These are phyloP conservation scores for Linnaemya tessellans DNA, from an alignment of 2,888 invertebrate species.

Conservation along the genomic window DNA sequence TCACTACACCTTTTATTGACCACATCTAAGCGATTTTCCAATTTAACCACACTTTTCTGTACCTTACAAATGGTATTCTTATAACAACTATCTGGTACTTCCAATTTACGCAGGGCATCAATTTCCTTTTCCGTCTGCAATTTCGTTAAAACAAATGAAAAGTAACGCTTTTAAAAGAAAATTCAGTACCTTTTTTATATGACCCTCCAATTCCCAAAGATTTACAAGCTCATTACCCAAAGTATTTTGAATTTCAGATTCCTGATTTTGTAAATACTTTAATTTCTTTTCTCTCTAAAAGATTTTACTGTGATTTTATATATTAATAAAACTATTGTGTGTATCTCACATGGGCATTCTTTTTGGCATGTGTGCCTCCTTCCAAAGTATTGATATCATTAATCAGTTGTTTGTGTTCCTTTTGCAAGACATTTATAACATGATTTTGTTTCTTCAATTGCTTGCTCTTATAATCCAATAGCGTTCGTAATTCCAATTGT, in stretches of 20 bases:
- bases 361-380: slow-evolving; percentile 81
- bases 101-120: slow-evolving; percentile 81
- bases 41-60: slow-evolving; percentile 85
- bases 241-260: slow-evolving; percentile 76
- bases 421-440: slow-evolving; percentile 80
- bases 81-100: slow-evolving; percentile 84
- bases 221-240: slow-evolving; percentile 80
- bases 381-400: slow-evolving; percentile 79
- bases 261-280: slow-evolving; percentile 76
- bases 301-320: neutral
- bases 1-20: slow-evolving; percentile 90
- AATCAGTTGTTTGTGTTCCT: slow-evolving; percentile 80
- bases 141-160: neutral
- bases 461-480: slow-evolving; percentile 81
- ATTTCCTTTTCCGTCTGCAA: slow-evolving; percentile 82
- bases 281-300: slow-evolving; percentile 78
- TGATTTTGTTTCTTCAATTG: slow-evolving; percentile 81
- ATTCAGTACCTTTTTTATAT: slow-evolving; percentile 82
- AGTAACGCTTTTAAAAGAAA: neutral
- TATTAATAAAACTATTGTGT: neutral
- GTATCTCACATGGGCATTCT: slow-evolving; percentile 76
- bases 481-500: slow-evolving; percentile 78
- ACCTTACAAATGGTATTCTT: slow-evolving; percentile 82
- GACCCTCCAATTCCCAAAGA: slow-evolving; percentile 84
- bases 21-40: slow-evolving; percentile 90